phyloP scores from a whole-genome alignment of 2,888 invertebrate genomes.

The Amiota mariae region DNA sequence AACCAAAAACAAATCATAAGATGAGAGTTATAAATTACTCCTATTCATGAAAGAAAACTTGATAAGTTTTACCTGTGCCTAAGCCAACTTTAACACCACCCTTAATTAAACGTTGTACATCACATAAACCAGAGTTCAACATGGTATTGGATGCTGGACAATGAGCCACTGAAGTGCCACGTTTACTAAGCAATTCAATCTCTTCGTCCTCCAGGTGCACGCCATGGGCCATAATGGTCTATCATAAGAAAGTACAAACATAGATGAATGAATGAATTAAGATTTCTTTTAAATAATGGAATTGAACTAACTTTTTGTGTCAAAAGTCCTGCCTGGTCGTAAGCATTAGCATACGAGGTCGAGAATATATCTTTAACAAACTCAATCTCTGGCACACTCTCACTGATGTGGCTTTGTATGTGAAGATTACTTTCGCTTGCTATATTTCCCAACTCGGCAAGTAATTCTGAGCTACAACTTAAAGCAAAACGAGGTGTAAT shows the following conservation, averaged over 20 bases:
- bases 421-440: slow-evolving; percentile 80
- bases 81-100: slow-evolving; percentile 84
- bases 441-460: slow-evolving; percentile 80
- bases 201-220: slow-evolving; percentile 84
- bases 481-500: slow-evolving; percentile 91
- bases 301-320: slow-evolving; percentile 79
- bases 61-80: slow-evolving; percentile 81
- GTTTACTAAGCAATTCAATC: slow-evolving; percentile 77
- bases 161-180: slow-evolving; percentile 83
- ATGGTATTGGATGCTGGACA: slow-evolving; percentile 91
- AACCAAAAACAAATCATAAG: background rate
- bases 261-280: background rate
- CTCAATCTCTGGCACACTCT: slow-evolving; percentile 83
- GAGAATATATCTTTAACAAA: slow-evolving; percentile 77
- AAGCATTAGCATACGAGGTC: slow-evolving; percentile 83
- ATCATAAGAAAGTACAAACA: background rate
- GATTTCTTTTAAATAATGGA: background rate
- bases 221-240: slow-evolving; percentile 87
- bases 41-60: slow-evolving; percentile 6
- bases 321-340: slow-evolving; percentile 82
- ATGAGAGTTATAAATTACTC: no score
- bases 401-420: slow-evolving; percentile 92
- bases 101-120: slow-evolving; percentile 79
- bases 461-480: slow-evolving; percentile 82
- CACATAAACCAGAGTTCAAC: slow-evolving; percentile 87